Percentiles rank a stretch among this genome's conserved stretches.
These are phyloP conservation scores for Nycteola revayana DNA, from an alignment of 2,888 invertebrate species.

Conservation along the genomic window DNA sequence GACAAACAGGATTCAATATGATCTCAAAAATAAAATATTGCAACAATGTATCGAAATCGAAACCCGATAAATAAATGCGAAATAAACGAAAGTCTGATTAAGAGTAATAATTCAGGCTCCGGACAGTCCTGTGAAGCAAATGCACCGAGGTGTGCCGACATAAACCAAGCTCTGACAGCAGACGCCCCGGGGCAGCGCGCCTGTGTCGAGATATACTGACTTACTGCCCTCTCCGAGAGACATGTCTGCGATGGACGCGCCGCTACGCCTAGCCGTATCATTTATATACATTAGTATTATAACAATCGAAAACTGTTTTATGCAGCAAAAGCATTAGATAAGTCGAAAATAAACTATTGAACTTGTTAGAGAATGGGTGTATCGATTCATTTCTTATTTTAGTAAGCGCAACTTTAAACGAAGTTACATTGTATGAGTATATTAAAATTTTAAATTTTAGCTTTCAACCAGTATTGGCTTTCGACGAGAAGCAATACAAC, in stretches of 20 bases:
- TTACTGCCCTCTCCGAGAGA: constrained; percentile 33
- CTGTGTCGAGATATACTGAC: constrained; percentile 48
- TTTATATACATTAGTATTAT: no score
- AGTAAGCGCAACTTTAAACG: no score
- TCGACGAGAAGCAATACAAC: no score
- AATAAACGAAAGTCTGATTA: constrained; percentile 46
- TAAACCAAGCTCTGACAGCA: constrained; percentile 55
- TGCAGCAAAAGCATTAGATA: no score
- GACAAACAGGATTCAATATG: no score
- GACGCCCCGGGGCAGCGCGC: constrained; percentile 57
- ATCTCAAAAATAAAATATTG: constrained; percentile 20
- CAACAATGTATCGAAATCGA: constrained; percentile 30
- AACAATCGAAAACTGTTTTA: no score
- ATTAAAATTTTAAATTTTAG: no score
- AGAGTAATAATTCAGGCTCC: constrained; percentile 52
- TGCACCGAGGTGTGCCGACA: constrained; percentile 50
- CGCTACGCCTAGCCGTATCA: constrained; percentile 1
- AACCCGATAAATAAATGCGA: constrained; percentile 41
- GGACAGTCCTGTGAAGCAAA: constrained; percentile 52
- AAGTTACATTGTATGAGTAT: no score
- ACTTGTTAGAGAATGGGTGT: no score
- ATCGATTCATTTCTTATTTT: no score
- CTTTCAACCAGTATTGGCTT: no score
- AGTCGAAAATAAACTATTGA: no score
- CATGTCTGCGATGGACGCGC: constrained; percentile 1